Evolutionary conservation across 37 sponge, comb jelly and placozoan species (phyloP).

Genomic region (Tethya wilhelma): DNA sequence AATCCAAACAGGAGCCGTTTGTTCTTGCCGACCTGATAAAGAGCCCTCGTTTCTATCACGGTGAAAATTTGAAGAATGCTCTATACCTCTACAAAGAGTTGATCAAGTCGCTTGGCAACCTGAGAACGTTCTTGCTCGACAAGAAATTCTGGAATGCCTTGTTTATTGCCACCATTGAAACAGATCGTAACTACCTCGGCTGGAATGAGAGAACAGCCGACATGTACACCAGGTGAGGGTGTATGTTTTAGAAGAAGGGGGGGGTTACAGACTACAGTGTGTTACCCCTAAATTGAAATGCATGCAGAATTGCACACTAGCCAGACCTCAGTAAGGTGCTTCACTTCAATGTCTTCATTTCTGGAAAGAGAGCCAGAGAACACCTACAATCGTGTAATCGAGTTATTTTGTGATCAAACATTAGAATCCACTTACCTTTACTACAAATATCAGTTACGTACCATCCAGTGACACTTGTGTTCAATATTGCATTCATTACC

Average conservation of each 20-base stretch:
- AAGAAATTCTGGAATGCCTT: slow-evolving; percentile 71
- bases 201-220: slow-evolving; percentile 81
- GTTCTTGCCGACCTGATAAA: slow-evolving; percentile 12
- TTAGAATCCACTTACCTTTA: too few species aligned
- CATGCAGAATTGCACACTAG: not conserved
- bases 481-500: too few species aligned
- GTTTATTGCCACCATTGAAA: slow-evolving; percentile 40
- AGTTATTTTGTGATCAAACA: too few species aligned
- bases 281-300: not conserved
- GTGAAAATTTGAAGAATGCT: slow-evolving; percentile 1
- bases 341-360: too few species aligned
- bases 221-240: slow-evolving; percentile 56
- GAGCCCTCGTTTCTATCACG: slow-evolving; percentile 28
- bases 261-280: not conserved
- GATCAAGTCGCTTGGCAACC: slow-evolving; percentile 33
- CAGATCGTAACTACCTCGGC: slow-evolving; percentile 51
- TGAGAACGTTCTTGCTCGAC: slow-evolving; percentile 19
- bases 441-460: too few species aligned
- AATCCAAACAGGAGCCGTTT: not conserved
- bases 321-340: too few species aligned
- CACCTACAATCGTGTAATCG: too few species aligned
- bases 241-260: not conserved
- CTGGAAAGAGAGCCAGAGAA: too few species aligned
- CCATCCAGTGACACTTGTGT: too few species aligned
- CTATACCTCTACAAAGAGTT: slow-evolving; percentile 53